Conservation (phyloP, 1,140 invertebrate genomes). For the Ceratina australensis region DNA sequence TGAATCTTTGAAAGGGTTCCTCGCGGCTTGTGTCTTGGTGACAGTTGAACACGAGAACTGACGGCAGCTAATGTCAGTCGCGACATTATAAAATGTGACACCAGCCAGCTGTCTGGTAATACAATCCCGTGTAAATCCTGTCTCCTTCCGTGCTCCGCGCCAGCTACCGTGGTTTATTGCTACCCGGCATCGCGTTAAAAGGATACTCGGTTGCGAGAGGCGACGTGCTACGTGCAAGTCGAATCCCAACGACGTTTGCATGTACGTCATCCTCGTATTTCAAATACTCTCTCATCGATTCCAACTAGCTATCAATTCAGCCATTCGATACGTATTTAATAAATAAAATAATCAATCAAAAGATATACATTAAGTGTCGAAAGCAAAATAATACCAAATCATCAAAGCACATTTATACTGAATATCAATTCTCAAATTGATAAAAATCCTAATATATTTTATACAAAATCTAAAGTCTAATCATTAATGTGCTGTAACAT, state of each 20-base stretch:
- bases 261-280: neutral
- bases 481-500: no score
- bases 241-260: neutral
- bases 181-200: slow-evolving; percentile 55
- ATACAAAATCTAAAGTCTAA: no score
- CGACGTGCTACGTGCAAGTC: slow-evolving; percentile 1
- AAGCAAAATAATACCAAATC: no score
- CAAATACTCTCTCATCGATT: neutral
- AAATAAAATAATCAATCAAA: no score
- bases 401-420: no score
- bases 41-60: slow-evolving; percentile 35
- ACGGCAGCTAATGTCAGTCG: slow-evolving; percentile 62
- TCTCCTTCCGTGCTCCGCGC: slow-evolving; percentile 42
- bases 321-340: neutral
- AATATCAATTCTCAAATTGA: no score
- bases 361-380: no score
- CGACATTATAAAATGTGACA: slow-evolving; percentile 68
- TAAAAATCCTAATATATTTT: no score
- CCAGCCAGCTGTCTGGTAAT: slow-evolving; percentile 66
- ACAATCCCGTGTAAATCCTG: slow-evolving; percentile 69
- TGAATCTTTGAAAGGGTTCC: slow-evolving; percentile 43
- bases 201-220: slow-evolving; percentile 42
- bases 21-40: slow-evolving; percentile 4
- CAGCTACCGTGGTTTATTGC: slow-evolving; percentile 60
- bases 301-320: neutral